phyloP scores from a whole-genome alignment of 2,888 invertebrate genomes.

The Polyommatus iphigenia region DNA sequence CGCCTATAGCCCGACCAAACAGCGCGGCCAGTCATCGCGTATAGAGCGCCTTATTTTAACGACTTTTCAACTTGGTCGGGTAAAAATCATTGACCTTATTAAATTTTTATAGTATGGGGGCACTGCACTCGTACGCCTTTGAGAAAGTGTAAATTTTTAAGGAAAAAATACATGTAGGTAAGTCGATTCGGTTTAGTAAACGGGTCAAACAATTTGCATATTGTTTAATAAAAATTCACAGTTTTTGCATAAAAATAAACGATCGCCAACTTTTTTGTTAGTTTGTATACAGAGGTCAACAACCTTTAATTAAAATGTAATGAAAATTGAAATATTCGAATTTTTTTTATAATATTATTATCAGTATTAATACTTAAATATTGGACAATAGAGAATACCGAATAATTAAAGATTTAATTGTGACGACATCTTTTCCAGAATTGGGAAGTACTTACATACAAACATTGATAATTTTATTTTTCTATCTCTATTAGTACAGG shows the following conservation, averaged over 20 bases:
- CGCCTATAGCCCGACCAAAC: conserved; percentile 48
- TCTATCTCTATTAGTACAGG: no score
- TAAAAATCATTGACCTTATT: conserved; percentile 53
- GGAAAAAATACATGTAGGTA: background rate
- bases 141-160: conserved; percentile 1
- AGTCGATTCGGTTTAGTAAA: background rate
- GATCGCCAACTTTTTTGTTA: background rate
- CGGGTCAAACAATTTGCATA: background rate
- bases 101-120: conserved; percentile 15
- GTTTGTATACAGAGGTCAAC: background rate
- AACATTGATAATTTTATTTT: no score
- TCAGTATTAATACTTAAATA: no score
- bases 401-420: no score
- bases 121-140: conserved; percentile 10
- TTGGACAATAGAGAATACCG: no score
- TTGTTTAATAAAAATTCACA: background rate
- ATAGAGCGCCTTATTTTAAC: conserved; percentile 20
- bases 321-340: no score
- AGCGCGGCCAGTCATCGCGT: conserved; percentile 34
- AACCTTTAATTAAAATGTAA: no score
- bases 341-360: no score
- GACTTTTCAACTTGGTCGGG: conserved; percentile 45
- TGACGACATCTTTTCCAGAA: no score
- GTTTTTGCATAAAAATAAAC: background rate
- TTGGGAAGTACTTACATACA: no score